Base-by-base conservation (phyloP, 2,113 vertebrate species). In the Perca flavescens region DNA sequence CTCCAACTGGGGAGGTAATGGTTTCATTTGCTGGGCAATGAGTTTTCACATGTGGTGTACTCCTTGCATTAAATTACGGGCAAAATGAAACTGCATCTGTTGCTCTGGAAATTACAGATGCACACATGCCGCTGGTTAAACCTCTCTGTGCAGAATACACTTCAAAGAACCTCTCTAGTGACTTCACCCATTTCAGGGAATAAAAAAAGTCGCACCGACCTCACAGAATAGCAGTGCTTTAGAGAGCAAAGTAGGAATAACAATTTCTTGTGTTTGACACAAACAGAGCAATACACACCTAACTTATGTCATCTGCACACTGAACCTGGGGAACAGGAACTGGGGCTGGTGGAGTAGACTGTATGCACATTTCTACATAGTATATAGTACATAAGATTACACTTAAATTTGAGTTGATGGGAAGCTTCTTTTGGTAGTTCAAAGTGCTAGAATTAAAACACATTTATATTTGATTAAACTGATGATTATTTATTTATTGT, bases 11-110 rank as follows among this genome's bases (percentile, higher is more conserved):
- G 84, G 88, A 93, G 83, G 80, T 90, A 93, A 93, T 91, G 88
- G 89, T 89, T 93, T 94, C 90, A 94, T 94, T 94, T 95, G 80
- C 90, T 76, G 89, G 89, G 82, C 81, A 75, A 92, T 92, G 89
- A 91, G 85, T 91, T 89, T 93, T 77, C 78, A 90, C 81, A 61
- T 62, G 79, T 80, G 84, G 74, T 56, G 62, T 53, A 79, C 74
- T 84, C 52, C 81, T 86, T 90, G 84, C 88, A 89, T 92, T 86
- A 86, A 93, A 91, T 89, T 86, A 64, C 77, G 65, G 58, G 14
- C 60, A 72, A 62, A 17, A 17, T 68, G 72, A 58, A 65, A 28
- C 58, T 68, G 80, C 77, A 84, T 86, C 84, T 86, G 88, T 81
- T 84, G 79, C 77, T 74, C 43, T 52, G 53, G 67, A 66, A 80